Conservation (phyloP, 2,113 vertebrate species). For the Zapornia atra region DNA sequence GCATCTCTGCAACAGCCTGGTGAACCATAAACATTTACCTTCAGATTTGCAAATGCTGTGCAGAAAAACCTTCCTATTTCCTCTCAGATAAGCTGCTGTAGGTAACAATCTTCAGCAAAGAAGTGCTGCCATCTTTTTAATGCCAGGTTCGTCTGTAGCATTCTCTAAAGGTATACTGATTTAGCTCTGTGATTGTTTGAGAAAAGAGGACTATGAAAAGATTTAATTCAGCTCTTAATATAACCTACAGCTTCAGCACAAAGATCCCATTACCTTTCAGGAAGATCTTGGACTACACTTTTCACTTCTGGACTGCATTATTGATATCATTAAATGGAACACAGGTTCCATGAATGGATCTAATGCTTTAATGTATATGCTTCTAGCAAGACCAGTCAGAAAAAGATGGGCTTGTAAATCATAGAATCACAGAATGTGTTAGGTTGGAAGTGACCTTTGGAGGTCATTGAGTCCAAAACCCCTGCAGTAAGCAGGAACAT, state of each 20-base stretch:
- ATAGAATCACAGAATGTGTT: not conserved
- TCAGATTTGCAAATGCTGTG: not conserved
- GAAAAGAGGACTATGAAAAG: not conserved
- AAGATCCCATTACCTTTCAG: not conserved
- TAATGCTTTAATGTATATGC: not conserved
- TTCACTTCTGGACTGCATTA: not conserved
- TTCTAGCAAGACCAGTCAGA: not conserved
- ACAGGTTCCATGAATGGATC: not conserved
- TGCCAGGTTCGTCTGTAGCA: not conserved
- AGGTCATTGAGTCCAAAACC: too few relatives aligned
- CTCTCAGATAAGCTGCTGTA: not conserved
- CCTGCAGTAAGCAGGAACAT: too few relatives aligned
- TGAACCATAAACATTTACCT: not conserved
- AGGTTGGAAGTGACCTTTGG: too few relatives aligned
- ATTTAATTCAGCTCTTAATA: not conserved
- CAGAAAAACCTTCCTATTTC: not conserved
- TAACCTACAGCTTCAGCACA: not conserved
- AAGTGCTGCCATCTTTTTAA: not conserved
- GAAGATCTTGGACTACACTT: not conserved
- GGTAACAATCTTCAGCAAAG: not conserved
- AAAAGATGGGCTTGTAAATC: not conserved
- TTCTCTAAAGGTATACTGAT: not conserved
- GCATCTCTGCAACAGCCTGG: not conserved
- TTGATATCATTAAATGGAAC: not conserved
- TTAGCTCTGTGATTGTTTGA: not conserved